phyloP scores from a whole-genome alignment of 2,113 vertebrate species.

The Cryptotis parvus region DNA sequence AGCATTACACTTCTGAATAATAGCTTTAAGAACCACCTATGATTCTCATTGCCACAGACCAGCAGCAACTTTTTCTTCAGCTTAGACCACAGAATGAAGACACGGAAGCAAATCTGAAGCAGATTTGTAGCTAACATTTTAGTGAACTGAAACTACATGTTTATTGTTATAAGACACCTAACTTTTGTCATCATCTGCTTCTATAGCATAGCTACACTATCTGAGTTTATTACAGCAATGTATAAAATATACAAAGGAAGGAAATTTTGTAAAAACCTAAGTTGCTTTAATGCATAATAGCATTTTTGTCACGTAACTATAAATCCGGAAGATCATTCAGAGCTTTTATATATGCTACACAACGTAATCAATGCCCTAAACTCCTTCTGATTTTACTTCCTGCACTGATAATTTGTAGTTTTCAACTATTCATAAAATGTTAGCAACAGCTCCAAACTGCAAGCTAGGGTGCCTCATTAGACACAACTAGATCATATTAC shows the following conservation, averaged over 20 bases:
- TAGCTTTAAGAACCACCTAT: neutral
- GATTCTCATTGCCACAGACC: neutral
- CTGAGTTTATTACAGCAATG: neutral
- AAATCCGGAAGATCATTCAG: neutral
- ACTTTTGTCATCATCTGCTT: slow-evolving; percentile 22
- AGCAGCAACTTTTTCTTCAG: neutral
- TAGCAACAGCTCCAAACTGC: neutral
- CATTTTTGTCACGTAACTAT: slow-evolving; percentile 5
- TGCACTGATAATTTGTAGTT: neutral
- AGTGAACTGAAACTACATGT: neutral
- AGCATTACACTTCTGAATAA: neutral
- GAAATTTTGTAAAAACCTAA: neutral
- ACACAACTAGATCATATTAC: neutral
- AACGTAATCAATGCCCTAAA: neutral
- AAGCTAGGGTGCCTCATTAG: neutral
- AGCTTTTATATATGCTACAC: neutral
- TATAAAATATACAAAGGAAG: neutral
- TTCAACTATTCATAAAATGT: neutral
- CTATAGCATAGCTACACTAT: neutral
- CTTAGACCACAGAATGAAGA: neutral
- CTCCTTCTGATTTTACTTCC: neutral
- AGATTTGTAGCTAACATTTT: neutral
- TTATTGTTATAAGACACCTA: neutral
- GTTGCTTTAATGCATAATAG: neutral
- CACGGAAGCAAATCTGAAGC: neutral